Evolutionary conservation across 2,113 vertebrate species (phyloP), one percentile per base, ranked within the genome.

Genomic region (Ceratotherium simum): DNA sequence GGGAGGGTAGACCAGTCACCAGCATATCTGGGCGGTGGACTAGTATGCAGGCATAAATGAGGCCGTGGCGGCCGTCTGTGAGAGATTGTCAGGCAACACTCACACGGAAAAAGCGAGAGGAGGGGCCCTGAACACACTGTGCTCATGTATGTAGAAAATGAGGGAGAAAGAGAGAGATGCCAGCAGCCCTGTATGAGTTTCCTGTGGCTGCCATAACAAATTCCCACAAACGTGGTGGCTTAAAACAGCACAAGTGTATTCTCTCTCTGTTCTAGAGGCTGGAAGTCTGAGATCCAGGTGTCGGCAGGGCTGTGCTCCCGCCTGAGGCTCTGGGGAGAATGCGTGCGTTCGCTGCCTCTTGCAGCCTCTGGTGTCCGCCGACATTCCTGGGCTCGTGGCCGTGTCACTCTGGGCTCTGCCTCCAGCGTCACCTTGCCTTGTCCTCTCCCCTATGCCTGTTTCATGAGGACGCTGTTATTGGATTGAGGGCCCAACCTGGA

Each of bases 301-400:
- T 42, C 31, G 8, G 18, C 10, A 23, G 42, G 29, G n/a, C 27
- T 4, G 0, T 0, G 2, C 6, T 8, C 31, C 8, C 6, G 78
- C 27, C 33, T 1, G 0, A 76, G 56, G 33, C 51, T 54, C 3
- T 2, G 20, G 18, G 48, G 39, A 29, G 13, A 62, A 8, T 13
- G 12, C 8, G 6, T 13, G 12, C 8, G 4, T 51, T 62, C 54
- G 3, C 14, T 5, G 23, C 39, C 67, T 60, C 3, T 46, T 18
- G 13, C 12, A 58, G 75, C n/a, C 42, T 29, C 29, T 17, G 60
- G 69, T 67, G 58, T 33, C 58, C 2, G 14, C 60, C 18, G 9
- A 51, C 3, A 0, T 12, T 42, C 75, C 81, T 62, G 2, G 13
- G 51, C 72, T 89, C 6, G 1, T 14, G 48, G 48, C 73, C 8